Evolutionary conservation across 1,140 invertebrate genomes (phyloP).

Genomic region (Scylla paramamosain): DNA sequence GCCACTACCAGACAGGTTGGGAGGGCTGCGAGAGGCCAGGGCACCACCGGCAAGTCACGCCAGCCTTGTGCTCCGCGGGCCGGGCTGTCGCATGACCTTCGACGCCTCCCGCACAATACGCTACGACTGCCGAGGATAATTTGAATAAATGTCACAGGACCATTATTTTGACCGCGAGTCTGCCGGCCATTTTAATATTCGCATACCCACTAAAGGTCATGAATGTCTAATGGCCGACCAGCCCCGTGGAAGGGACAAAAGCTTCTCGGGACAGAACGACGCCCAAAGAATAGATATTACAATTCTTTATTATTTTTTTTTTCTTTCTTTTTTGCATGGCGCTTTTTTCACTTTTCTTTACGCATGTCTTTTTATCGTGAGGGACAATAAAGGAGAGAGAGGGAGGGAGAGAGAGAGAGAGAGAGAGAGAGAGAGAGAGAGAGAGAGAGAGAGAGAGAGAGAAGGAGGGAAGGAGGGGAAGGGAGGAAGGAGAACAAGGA

Average conservation of each 20-base stretch:
- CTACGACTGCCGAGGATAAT: conserved; percentile 58
- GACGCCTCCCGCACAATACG: conserved; percentile 51
- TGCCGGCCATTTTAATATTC: conserved; percentile 67
- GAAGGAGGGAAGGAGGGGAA: neutral
- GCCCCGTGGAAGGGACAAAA: conserved; percentile 43
- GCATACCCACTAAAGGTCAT: conserved; percentile 67
- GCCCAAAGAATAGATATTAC: conserved; percentile 62
- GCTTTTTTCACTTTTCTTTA: neutral
- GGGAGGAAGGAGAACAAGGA: neutral
- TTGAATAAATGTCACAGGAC: conserved; percentile 70
- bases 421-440: neutral
- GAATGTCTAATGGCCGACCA: conserved; percentile 51
- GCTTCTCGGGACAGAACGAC: conserved; percentile 48
- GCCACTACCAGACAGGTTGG: neutral
- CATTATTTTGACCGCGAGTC: conserved; percentile 63
- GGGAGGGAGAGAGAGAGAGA: neutral
- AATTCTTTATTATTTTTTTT: conserved; percentile 61
- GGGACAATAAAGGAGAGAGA: neutral
- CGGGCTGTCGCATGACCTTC: conserved; percentile 21
- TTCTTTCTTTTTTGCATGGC: neutral
- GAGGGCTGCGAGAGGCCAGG: too few relatives aligned
- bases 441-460: neutral
- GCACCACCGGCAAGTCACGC: too few relatives aligned
- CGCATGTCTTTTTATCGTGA: neutral
- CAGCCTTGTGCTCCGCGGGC: too few relatives aligned